Evolutionary conservation across 2,888 invertebrate genomes (phyloP), one percentile per base, ranked within the genome.

Genomic region (Erynnis tages): DNA sequence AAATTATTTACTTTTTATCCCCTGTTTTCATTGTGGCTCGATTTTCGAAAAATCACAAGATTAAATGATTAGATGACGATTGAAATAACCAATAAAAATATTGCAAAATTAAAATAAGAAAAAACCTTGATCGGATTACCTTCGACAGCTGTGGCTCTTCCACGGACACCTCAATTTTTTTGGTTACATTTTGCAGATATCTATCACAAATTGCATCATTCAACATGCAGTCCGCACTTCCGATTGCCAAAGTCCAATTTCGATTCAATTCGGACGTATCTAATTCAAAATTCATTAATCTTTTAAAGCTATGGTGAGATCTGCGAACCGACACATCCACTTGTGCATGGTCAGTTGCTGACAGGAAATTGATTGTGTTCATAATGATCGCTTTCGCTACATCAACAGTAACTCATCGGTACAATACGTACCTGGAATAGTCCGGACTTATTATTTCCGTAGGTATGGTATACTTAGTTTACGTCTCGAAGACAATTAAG

Each of bases 221-320:
- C 77, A 79, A 67, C 70, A 71, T 67, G 71, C 76, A 71, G 68
- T 71, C 69, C 71, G 72, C 71, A 88, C 85, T 89, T 88, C 89
- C 88, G 85, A 87, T 83, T 77, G 73, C 64, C 68, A 73, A 76
- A 79, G 79, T 82, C 78, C 81, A 86, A 85, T 84, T 85, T 81
- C 72, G 75, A 76, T 86, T 81, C 77, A 72, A 77, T 80, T 82
- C 79, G 80, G 81, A 84, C 86, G 86, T 81, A 74, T 79, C 86
- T 82, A 88, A 89, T 88, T 81, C 71, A 71, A 75, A 76, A 79
- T 79, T 84, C 89, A 89, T 89, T 87, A 89, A 88, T 89, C 88
- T 87, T 78, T 54, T 61, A 62, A 65, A 61, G 69, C 67, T 61
- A 66, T 63, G 30, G 49, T 68, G 67, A 68, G 66, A 71, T 69